Evolutionary conservation across 2,113 vertebrate species (phyloP), one percentile per base, ranked within the genome.

Genomic region (Crypturellus undulatus): DNA sequence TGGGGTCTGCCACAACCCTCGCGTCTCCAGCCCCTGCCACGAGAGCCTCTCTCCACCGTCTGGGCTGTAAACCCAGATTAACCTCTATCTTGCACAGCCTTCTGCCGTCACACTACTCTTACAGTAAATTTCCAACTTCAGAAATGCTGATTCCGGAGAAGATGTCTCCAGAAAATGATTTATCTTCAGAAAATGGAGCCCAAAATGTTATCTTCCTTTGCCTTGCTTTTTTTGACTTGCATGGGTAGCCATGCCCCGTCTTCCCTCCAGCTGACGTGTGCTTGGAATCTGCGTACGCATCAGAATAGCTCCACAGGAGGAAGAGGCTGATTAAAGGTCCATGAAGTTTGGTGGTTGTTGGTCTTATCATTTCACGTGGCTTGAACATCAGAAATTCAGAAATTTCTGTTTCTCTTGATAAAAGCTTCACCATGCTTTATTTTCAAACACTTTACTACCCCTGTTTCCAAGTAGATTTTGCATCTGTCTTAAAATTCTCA

Each of bases 371-470:
- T 82, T 75, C 71, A 60, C 22, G 22, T 40, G 65, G 17, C 80
- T 79, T 18, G 2, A 64, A 21, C 1, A 17, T 1, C 47, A 58
- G 38, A 72, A 62, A 47, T 38, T 5, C 8, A 68, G 73, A 30
- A 7, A 32, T 60, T 54, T 6, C 75, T 18, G 11, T n/a, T n/a
- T 71, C 47, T 63, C 56, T 30, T 17, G 52, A 21, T 32, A 16
- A 25, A 24, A 30, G 21, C 77, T 42, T 0, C 6, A 5, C 49
- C 34, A 5, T 4, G 63, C 8, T 54, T 42, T 32, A 2, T 26
- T 84, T 71, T 60, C 9, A 4, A 9, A 83, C 42, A 1, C 18
- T 54, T 88, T 34, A 40, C 10, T 10, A 1, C 24, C 26, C 5
- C 0, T 15, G 22, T 65, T 83, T 77, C 49, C 30, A 17, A 15